Conservation (phyloP, 2,113 vertebrate genomes). For the Entelurus aequoreus region DNA sequence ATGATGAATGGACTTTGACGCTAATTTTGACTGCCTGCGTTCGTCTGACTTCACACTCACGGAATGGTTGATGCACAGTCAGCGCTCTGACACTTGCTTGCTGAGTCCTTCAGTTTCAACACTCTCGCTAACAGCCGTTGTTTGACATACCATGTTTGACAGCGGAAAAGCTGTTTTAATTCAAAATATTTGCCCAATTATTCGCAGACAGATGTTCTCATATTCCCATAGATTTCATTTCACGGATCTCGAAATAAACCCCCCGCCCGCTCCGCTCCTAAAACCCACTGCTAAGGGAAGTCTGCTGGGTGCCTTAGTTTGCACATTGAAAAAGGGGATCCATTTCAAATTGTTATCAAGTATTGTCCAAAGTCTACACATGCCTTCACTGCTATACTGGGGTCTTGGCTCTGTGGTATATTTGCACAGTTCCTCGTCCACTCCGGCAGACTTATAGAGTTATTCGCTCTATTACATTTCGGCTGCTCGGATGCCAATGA, state of each 20-base stretch:
- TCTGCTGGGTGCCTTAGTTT: constrained; percentile 53
- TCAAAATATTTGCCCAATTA: constrained; percentile 67
- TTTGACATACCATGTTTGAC: constrained; percentile 59
- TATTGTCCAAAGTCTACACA: constrained; percentile 66
- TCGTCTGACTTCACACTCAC: constrained; percentile 13
- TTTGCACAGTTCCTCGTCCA: constrained; percentile 56
- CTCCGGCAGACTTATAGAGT: constrained; percentile 43
- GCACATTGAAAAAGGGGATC: constrained; percentile 42
- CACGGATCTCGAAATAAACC: constrained; percentile 50
- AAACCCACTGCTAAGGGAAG: constrained; percentile 46
- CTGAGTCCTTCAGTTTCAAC: constrained; percentile 31
- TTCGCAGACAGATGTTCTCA: constrained; percentile 62
- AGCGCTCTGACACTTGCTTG: constrained; percentile 9
- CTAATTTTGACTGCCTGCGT: background rate
- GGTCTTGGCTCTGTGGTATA: constrained; percentile 46
- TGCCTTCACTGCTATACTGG: constrained; percentile 54
- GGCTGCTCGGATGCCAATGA: constrained; percentile 46
- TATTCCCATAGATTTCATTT: constrained; percentile 59
- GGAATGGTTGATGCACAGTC: constrained; percentile 14
- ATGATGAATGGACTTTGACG: background rate
- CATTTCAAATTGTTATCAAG: constrained; percentile 66
- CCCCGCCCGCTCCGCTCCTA: constrained; percentile 34
- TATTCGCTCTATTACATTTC: constrained; percentile 49
- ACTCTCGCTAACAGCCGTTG: constrained; percentile 28
- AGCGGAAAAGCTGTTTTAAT: constrained; percentile 56